Percentiles rank a stretch among this genome's conserved stretches.
These are phyloP conservation scores for Muscina levida DNA, from an alignment of 2,888 invertebrate genomes.

Conservation along the genomic window DNA sequence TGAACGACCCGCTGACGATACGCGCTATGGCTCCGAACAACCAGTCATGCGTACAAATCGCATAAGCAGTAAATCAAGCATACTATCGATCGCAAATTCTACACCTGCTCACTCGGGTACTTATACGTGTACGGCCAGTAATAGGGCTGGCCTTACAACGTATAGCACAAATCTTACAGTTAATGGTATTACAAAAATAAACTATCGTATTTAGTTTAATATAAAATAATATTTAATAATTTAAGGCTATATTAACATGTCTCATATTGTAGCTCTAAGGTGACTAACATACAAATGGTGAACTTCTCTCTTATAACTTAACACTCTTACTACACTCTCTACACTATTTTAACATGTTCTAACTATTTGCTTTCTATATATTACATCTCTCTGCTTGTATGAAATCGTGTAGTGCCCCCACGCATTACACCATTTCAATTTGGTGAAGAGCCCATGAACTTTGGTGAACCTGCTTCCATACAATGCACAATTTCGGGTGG, in stretches of 20 bases:
- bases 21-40: conserved; percentile 69
- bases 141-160: conserved; percentile 81
- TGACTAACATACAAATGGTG: conserved; percentile 6
- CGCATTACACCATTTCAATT: conserved; percentile 88
- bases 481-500: conserved; percentile 81
- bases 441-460: conserved; percentile 87
- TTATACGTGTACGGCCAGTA: conserved; percentile 83
- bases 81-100: conserved; percentile 83
- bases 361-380: conserved; percentile 21
- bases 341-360: conserved; percentile 1
- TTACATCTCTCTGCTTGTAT: conserved; percentile 26
- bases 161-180: conserved; percentile 83
- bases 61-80: conserved; percentile 84
- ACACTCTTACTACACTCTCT: not conserved
- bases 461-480: conserved; percentile 86
- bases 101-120: conserved; percentile 83
- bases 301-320: not conserved
- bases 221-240: conserved; percentile 12
- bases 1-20: conserved; percentile 73
- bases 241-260: conserved; percentile 26
- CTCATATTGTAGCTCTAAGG: not conserved
- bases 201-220: conserved; percentile 29
- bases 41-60: conserved; percentile 82
- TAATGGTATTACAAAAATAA: conserved; percentile 83
- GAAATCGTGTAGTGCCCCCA: conserved; percentile 79